These are phyloP conservation scores for Pocillopora damicornis DNA, from an alignment of 64 coral and sea anemone species.

Conservation along the genomic window DNA sequence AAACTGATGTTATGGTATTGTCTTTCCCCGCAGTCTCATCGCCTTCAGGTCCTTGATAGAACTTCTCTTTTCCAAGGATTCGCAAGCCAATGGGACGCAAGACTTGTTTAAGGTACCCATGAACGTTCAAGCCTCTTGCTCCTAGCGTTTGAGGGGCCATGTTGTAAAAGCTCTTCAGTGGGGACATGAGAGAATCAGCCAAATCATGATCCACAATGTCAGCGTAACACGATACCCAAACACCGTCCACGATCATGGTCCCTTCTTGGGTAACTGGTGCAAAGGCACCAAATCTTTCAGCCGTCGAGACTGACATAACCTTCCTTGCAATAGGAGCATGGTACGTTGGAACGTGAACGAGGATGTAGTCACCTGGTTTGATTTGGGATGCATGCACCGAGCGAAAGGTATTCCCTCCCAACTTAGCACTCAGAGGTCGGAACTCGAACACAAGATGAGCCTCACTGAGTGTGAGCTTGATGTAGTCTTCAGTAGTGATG, in stretches of 20 bases:
- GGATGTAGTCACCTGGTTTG: conserved; percentile 37
- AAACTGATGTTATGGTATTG: neutral
- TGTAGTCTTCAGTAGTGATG: conserved; percentile 28
- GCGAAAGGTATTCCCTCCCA: neutral
- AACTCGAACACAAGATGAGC: conserved; percentile 45
- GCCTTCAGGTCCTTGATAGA: conserved; percentile 22
- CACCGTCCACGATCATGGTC: conserved; percentile 51
- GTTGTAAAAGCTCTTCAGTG: conserved; percentile 41
- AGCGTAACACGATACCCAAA: conserved; percentile 62
- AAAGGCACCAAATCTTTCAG: conserved; percentile 29
- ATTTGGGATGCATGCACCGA: conserved; percentile 35
- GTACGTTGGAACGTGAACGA: neutral
- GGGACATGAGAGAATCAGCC: conserved; percentile 52
- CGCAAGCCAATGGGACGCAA: conserved; percentile 39
- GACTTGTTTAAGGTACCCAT: conserved; percentile 34
- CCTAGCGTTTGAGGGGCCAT: conserved; percentile 47
- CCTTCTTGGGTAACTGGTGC: conserved; percentile 69
- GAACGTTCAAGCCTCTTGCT: conserved; percentile 28
- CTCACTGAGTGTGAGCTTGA: conserved; percentile 34
- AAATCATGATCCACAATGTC: conserved; percentile 59
- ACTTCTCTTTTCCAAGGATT: conserved; percentile 50
- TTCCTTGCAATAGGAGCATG: neutral
- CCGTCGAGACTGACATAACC: conserved; percentile 42
- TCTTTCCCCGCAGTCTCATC: neutral
- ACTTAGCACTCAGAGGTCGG: neutral